Conservation (phyloP, 2,113 vertebrate genomes). For the Prolemur simus region DNA sequence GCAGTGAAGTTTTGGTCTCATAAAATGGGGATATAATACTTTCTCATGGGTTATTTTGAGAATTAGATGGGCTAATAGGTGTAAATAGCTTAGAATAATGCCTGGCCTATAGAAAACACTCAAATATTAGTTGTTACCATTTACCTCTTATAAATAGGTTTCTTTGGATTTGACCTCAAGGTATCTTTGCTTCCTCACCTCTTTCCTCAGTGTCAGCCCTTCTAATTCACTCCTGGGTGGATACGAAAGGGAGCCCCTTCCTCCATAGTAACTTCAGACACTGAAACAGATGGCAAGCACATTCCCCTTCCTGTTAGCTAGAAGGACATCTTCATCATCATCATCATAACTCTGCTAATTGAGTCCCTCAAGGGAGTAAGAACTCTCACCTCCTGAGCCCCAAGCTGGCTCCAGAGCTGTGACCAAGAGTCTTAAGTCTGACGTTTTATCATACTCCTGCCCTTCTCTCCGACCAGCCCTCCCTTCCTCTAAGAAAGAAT, state of each 20-base stretch:
- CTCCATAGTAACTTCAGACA: background rate
- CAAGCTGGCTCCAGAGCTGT: background rate
- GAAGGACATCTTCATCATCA: background rate
- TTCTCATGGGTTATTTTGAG: background rate
- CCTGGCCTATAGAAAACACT: background rate
- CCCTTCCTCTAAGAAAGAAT: background rate
- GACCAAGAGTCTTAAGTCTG: background rate
- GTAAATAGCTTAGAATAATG: background rate
- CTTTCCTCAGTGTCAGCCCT: background rate
- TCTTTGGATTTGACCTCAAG: background rate
- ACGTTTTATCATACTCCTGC: background rate
- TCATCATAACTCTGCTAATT: background rate
- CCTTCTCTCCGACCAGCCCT: background rate
- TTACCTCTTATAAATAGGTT: background rate
- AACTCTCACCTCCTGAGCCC: background rate
- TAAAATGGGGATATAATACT: background rate
- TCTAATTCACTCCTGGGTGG: background rate
- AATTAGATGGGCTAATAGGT: background rate
- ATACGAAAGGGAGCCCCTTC: background rate
- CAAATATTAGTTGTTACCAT: background rate
- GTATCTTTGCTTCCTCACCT: background rate
- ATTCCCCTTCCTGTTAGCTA: background rate
- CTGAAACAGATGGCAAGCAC: background rate
- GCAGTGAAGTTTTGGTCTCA: background rate
- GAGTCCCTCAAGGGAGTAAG: background rate